Evolutionary conservation across 92 coral and sea anemone genomes (phyloP), one percentile per base, ranked within the genome.

Genomic region (Palythoa caribaeorum): DNA sequence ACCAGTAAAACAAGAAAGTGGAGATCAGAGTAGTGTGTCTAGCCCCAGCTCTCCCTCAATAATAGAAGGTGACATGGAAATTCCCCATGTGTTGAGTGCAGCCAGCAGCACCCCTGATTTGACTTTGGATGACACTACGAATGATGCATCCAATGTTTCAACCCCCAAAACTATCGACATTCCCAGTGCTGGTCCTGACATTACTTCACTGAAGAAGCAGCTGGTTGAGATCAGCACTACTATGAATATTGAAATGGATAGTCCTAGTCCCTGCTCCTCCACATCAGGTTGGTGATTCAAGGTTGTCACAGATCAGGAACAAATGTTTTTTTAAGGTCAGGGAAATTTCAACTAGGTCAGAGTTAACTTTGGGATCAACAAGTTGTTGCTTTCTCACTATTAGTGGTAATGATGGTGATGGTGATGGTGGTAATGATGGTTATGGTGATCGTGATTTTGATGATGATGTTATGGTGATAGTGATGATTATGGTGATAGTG

Each of bases 211-310:
- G 37, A 71, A 85, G 60, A 88, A 62, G 39, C 91, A 92, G 60
- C 87, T 90, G 69, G 94, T 89, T 59, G 98, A 92, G 91, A 89
- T 92, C 3, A 91, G 90, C 52, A 76, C 84, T 35, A 86, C 78
- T 66, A 92, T 88, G 44, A 68, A 86, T 79, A 90, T 86, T 89
- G 97, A 94, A 54, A 59, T 90, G 60, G 93, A 93, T 80, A 89
- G 93, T 1, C 98, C 97, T 0, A 95, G 98, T 83, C 97, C 99
- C 15, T 95, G 98, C 60, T 98, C 98, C 6, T 95, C 99, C 4
- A 94, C 98, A 1, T 91, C 95, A 76, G 99, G 99, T 97, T 68
- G 15, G 87, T 84, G 5, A 2, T 16, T 63, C 28, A 28, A 28
- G 28, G 28, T 28, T 28, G 28, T 28, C 28, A 28, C 28, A 28